Conservation (phyloP, 2,888 invertebrate species). For the Abrostola triplasia region DNA sequence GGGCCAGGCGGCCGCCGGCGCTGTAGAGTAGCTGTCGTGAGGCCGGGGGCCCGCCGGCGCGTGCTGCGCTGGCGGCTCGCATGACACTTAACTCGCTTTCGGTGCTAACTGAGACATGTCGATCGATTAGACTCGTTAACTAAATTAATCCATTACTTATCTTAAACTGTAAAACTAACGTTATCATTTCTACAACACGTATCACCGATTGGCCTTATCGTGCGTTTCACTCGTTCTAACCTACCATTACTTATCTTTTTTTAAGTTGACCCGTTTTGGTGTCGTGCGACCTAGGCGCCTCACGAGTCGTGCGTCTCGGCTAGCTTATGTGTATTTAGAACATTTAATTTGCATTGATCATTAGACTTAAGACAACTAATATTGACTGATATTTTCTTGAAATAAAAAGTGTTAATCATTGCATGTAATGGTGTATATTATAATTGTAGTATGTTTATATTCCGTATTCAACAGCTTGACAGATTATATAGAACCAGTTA, state of each 20-base stretch:
- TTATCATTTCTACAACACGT: not conserved
- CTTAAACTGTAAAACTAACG: slow-evolving; percentile 9
- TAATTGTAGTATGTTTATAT: slow-evolving; percentile 27
- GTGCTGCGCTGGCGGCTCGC: slow-evolving; percentile 40
- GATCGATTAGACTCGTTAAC: not conserved
- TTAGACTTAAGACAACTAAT: slow-evolving; percentile 10
- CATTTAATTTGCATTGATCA: slow-evolving; percentile 31
- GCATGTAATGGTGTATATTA: slow-evolving; percentile 36
- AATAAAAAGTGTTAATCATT: slow-evolving; percentile 10
- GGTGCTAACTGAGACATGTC: slow-evolving; percentile 24
- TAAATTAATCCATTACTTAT: slow-evolving; percentile 9
- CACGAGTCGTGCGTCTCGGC: slow-evolving; percentile 42
- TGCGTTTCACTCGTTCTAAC: slow-evolving; percentile 12
- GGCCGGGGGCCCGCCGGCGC: slow-evolving; percentile 27
- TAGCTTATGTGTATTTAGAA: slow-evolving; percentile 44
- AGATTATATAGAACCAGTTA: slow-evolving; percentile 41
- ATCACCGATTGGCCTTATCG: slow-evolving; percentile 18
- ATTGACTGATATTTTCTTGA: not conserved
- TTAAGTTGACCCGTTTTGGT: slow-evolving; percentile 32
- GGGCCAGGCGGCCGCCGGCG: slow-evolving; percentile 14
- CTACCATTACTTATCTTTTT: slow-evolving; percentile 10
- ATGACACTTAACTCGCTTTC: slow-evolving; percentile 51
- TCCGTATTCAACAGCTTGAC: slow-evolving; percentile 41
- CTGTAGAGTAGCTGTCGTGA: slow-evolving; percentile 44
- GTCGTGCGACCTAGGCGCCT: slow-evolving; percentile 51